A percentile compares a stretch with the other conserved stretches of the same genome.
Conservation (phyloP, 2,888 invertebrate species). For the Cynaeus angustus region DNA sequence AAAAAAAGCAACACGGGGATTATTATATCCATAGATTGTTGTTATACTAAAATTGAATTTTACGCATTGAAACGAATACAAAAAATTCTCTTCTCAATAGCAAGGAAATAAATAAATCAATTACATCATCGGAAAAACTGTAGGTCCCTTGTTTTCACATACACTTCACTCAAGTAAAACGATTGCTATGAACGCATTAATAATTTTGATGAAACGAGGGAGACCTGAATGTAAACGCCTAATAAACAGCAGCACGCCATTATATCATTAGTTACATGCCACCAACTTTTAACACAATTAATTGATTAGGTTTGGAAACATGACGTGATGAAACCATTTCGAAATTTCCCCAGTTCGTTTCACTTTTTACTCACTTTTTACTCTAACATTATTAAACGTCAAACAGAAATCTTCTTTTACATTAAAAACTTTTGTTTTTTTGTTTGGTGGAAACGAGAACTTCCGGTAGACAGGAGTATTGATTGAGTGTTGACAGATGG, state of each 20-base stretch:
- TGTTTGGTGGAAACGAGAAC: constrained; percentile 41
- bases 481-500: constrained; percentile 66
- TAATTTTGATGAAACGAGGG: constrained; percentile 13
- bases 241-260: constrained; percentile 23
- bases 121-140: not conserved
- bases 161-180: constrained; percentile 8
- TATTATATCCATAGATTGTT: no score
- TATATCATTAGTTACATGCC: constrained; percentile 24
- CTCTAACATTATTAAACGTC: constrained; percentile 38
- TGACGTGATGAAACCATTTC: constrained; percentile 15
- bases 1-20: no score
- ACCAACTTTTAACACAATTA: constrained; percentile 44
- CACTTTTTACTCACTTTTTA: constrained; percentile 29
- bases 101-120: no score
- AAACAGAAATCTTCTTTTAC: constrained; percentile 31
- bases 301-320: constrained; percentile 44
- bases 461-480: constrained; percentile 57
- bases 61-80: no score
- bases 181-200: constrained; percentile 13
- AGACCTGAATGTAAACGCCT: constrained; percentile 19
- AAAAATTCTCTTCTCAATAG: no score
- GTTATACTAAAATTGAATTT: no score
- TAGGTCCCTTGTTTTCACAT: no score
- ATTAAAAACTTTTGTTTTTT: constrained; percentile 33
- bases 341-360: constrained; percentile 8